Evolutionary conservation across 2,797 vertebrate species (phyloP).

Genomic region (Erethizon dorsatum): DNA sequence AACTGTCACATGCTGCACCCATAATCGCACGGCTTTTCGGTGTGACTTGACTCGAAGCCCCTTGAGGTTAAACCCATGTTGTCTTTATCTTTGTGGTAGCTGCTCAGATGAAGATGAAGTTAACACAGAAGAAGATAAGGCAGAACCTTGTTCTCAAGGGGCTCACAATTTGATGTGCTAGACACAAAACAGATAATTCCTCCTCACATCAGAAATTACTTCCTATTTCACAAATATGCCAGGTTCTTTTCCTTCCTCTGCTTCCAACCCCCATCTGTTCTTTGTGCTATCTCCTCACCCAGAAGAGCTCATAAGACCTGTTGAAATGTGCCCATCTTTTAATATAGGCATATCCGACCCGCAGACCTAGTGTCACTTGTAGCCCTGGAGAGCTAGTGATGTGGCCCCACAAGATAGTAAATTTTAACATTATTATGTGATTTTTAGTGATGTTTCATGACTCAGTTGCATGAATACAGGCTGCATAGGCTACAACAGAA

Average conservation of each 20-base stretch:
- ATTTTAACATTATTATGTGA: background rate
- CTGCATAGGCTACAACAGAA: background rate
- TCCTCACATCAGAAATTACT: background rate
- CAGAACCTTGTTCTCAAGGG: background rate
- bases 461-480: background rate
- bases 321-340: background rate
- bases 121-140: background rate
- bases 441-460: background rate
- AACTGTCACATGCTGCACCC: background rate
- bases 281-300: background rate
- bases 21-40: background rate
- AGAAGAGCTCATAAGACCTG: background rate
- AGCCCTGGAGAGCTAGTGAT: background rate
- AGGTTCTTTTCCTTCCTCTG: background rate
- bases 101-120: background rate
- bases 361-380: background rate
- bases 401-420: background rate
- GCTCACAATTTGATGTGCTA: background rate
- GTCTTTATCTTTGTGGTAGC: background rate
- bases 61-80: background rate
- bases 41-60: background rate
- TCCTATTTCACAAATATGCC: background rate
- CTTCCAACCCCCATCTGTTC: background rate
- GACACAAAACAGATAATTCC: background rate
- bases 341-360: background rate